Base-by-base conservation (phyloP, 1,140 invertebrate species). In the Calliphora vicina region DNA sequence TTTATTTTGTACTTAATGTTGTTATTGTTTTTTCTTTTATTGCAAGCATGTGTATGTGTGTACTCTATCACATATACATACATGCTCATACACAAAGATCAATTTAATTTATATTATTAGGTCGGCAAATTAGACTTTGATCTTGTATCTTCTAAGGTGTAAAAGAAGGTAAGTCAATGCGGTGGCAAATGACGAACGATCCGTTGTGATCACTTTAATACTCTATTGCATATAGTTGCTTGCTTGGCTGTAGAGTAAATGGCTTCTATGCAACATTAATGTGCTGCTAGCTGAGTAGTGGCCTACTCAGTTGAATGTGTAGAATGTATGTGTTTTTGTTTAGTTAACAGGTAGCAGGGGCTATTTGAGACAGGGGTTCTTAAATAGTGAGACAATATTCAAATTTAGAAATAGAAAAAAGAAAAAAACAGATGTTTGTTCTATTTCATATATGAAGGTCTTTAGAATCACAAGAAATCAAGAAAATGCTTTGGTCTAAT, bases 31-130 rank as follows among this genome's bases (percentile, higher is more conserved):
- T 35, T 35, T 35, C 2, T 8, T 35, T 57, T n/a, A 17, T 57
- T 57, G 5, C 45, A 57, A 6, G n/a, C 50, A 17, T n/a, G n/a
- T n/a, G n/a, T 17, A n/a, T 10, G 23, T 23, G 10, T 23, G 4
- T 23, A 67, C 5, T 9, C n/a, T 20, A 3, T 23, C 50, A 57
- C 17, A 9, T n/a, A n/a, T n/a, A n/a, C n/a, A n/a, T n/a, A n/a
- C n/a, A n/a, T n/a, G n/a, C n/a, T n/a, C n/a, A n/a, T n/a, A 67
- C 61, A 20, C 9, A 15, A 71, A 82, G 26, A 35, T 71, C 81
- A 29, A 87, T 88, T 89, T 89, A 89, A 89, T 89, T 89, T 88
- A 88, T 89, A 88, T 89, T 89, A 89, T 89, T 89, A 89, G 86
- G 86, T 88, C 88, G 88, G 88, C 87, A 86, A 84, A 43, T 84